Evolutionary conservation across 2,888 invertebrate species (phyloP).

Genomic region (Hipparchia semele): DNA sequence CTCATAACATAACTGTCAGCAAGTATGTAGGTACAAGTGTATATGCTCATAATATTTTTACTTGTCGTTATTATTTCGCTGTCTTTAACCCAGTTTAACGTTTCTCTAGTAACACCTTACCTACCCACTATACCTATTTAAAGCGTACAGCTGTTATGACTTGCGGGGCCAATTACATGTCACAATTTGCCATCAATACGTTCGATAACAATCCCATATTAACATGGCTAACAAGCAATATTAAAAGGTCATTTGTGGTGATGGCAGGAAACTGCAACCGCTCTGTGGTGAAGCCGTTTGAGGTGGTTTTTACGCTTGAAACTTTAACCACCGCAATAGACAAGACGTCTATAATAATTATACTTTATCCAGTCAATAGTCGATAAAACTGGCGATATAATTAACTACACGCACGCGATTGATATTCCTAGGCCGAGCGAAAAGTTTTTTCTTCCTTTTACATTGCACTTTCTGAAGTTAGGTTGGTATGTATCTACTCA

Average conservation of each 20-base stretch:
- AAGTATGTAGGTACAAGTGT: not conserved
- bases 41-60: not conserved
- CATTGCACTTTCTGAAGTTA: not conserved
- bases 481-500: not conserved
- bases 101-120: conserved; percentile 21
- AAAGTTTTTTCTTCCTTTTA: not conserved
- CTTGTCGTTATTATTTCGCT: not conserved
- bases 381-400: conserved; percentile 29
- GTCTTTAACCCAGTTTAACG: not conserved
- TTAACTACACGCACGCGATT: conserved; percentile 23
- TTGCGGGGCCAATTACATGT: conserved; percentile 25
- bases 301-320: conserved; percentile 44
- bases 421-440: not conserved
- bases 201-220: conserved; percentile 60
- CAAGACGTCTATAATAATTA: conserved; percentile 34
- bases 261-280: conserved; percentile 69
- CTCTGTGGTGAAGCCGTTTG: conserved; percentile 68
- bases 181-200: conserved; percentile 31
- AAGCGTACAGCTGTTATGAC: conserved; percentile 18
- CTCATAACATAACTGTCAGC: too few species aligned
- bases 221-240: conserved; percentile 63
- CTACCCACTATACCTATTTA: not conserved
- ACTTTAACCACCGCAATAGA: conserved; percentile 39
- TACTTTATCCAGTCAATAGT: conserved; percentile 30
- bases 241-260: conserved; percentile 76